phyloP scores from a whole-genome alignment of 2,888 invertebrate species.

The Thera britannica region DNA sequence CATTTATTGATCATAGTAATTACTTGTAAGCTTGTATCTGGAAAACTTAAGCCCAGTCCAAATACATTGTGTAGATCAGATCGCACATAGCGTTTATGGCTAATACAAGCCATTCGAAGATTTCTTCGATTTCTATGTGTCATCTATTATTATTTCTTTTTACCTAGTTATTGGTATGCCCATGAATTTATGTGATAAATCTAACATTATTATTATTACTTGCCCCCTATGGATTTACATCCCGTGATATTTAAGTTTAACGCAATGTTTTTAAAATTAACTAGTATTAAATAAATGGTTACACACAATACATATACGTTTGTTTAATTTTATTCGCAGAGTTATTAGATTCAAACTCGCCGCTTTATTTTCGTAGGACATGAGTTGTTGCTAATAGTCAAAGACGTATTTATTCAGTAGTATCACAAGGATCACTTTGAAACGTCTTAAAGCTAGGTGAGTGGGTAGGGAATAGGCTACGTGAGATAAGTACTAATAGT shows the following conservation, averaged over 20 bases:
- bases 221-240: conserved; percentile 63
- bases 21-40: conserved; percentile 13
- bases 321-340: not conserved
- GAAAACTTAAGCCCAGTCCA: not conserved
- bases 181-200: conserved; percentile 40
- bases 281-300: conserved; percentile 50
- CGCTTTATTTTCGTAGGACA: too few species aligned
- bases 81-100: conserved; percentile 7
- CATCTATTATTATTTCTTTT: conserved; percentile 11
- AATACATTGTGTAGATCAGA: conserved; percentile 4
- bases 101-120: not conserved
- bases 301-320: not conserved
- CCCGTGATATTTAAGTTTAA: conserved; percentile 66
- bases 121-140: conserved; percentile 3
- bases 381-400: too few species aligned
- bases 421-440: too few species aligned
- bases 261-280: conserved; percentile 48
- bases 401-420: too few species aligned
- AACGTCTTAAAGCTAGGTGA: too few species aligned
- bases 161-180: conserved; percentile 24
- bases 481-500: too few species aligned
- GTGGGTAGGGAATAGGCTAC: too few species aligned
- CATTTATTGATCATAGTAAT: conserved; percentile 8
- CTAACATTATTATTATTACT: conserved; percentile 47
- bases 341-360: not conserved